phyloP scores from a whole-genome alignment of 2,113 vertebrate species.

The Choloepus hoffmanni region DNA sequence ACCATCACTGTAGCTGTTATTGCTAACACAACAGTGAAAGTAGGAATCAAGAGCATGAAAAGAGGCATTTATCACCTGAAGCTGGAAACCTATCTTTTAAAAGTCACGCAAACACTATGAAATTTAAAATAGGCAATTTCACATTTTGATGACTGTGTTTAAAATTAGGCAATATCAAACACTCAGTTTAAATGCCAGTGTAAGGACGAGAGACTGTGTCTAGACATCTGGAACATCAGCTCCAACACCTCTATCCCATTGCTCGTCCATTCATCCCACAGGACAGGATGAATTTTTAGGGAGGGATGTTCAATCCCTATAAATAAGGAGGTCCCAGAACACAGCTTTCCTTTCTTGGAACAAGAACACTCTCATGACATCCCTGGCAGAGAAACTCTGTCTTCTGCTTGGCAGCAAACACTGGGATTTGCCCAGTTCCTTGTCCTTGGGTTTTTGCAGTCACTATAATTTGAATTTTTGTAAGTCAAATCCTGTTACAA shows the following conservation, averaged over 20 bases:
- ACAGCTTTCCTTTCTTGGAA: not conserved
- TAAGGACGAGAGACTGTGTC: not conserved
- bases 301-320: not conserved
- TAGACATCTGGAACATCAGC: slow-evolving; percentile 72
- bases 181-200: slow-evolving; percentile 45
- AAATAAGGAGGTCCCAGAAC: not conserved
- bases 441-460: slow-evolving; percentile 68
- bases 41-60: not conserved
- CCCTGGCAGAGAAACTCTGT: slow-evolving; percentile 8
- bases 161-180: slow-evolving; percentile 44
- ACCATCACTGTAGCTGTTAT: not conserved
- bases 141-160: slow-evolving; percentile 67
- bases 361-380: not conserved
- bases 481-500: slow-evolving; percentile 74
- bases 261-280: not conserved
- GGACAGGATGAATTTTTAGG: not conserved
- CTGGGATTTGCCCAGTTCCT: slow-evolving; percentile 42
- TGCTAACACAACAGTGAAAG: not conserved
- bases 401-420: slow-evolving; percentile 20
- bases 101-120: slow-evolving; percentile 73
- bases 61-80: slow-evolving; percentile 61
- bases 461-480: slow-evolving; percentile 74
- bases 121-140: slow-evolving; percentile 74
- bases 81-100: slow-evolving; percentile 63
- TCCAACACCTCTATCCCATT: not conserved